Base-by-base conservation (phyloP, 2,888 invertebrate genomes). In the Hypomecis atomaria region DNA sequence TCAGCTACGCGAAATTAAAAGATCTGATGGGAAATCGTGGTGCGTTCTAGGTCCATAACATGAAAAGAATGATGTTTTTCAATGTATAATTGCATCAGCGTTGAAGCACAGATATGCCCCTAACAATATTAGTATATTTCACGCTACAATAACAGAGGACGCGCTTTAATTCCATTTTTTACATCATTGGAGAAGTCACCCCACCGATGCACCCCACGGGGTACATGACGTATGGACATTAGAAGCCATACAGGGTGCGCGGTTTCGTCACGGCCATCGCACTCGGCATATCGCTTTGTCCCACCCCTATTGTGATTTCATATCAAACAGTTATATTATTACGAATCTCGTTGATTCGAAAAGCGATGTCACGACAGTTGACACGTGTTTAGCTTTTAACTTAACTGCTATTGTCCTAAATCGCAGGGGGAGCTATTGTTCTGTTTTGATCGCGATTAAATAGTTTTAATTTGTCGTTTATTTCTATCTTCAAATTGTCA, bases 301-400 rank as follows among this genome's bases (percentile, higher is more conserved):
- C 62, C 56, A 60, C 82, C 87, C 86, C 84, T 77, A 81, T 84
- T 78, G 72, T 77, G 79, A 85, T 86, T 81, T 82, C 78, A 77
- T 88, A 87, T 88, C 84, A 82, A 85, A 87, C 84, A 78, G 80
- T 86, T 88, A 86, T 87, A 85, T 87, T 88, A 85, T 88, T 85
- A 83, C 84, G 76, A 82, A 77, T 87, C 81, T 81, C 85, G 81
- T 88, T 85, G 78, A 84, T 81, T 85, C 81, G 81, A 82, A 83
- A 87, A 79, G 83, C 81, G 79, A 87, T 86, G 90, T 88, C 85
- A 82, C 80, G 80, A 82, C 79, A 81, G 84, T 88, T 89, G 92
- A 91, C 92, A 89, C 91, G 90, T 90, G 91, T 89, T 91, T 89
- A 88, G 88, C 82, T 85, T 86, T 82, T 85, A 84, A 88, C 86